Evolutionary conservation across 2,797 vertebrate species (phyloP).

Genomic region (Bufotes viridis): DNA sequence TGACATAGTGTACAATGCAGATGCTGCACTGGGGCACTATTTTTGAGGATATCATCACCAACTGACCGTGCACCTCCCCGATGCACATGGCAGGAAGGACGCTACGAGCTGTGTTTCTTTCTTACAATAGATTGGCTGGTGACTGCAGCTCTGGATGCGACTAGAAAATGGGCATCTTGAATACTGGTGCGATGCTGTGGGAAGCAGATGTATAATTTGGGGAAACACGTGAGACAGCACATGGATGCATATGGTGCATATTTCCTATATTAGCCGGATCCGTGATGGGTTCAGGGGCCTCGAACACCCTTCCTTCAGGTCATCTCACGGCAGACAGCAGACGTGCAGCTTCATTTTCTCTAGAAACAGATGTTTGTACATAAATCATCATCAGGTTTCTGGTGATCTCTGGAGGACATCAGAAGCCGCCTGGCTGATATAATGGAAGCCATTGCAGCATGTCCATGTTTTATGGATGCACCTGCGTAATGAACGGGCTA

Average conservation of each 20-base stretch:
- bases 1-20: no score
- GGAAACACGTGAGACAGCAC: background rate
- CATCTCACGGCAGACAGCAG: background rate
- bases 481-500: constrained; percentile 43
- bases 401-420: constrained; percentile 1
- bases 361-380: background rate
- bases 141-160: background rate
- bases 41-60: no score
- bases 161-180: background rate
- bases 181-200: background rate
- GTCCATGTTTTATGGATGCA: constrained; percentile 46
- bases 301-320: no score
- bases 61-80: no score
- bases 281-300: background rate
- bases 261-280: background rate
- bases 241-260: background rate
- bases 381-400: constrained; percentile 16
- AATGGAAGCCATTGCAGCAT: constrained; percentile 3
- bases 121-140: background rate
- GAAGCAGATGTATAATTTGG: background rate
- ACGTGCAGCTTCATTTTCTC: background rate
- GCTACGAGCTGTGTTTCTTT: no score
- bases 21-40: no score
- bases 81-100: no score
- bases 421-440: constrained; percentile 19